Evolutionary conservation across 2,113 vertebrate genomes (phyloP).

Genomic region (Emydura subglobosa): DNA sequence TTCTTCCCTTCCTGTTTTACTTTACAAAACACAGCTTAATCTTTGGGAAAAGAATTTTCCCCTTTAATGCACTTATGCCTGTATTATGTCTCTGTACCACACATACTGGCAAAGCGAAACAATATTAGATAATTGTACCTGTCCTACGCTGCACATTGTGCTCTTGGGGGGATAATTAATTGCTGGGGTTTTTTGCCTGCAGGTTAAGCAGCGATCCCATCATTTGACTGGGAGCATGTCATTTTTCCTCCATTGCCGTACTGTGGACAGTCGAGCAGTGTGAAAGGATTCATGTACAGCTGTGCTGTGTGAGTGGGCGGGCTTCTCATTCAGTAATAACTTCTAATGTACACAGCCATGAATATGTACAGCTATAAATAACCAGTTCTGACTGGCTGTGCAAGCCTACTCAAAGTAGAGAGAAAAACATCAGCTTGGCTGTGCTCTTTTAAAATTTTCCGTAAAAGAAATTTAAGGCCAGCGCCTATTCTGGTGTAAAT

Average conservation of each 20-base stretch:
- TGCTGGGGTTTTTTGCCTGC: slow-evolving; percentile 63
- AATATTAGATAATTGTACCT: slow-evolving; percentile 78
- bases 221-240: slow-evolving; percentile 50
- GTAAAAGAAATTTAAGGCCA: neutral
- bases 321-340: slow-evolving; percentile 77
- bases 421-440: slow-evolving; percentile 25
- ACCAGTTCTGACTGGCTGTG: slow-evolving; percentile 75
- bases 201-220: slow-evolving; percentile 55
- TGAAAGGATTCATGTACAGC: slow-evolving; percentile 76
- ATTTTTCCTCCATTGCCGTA: slow-evolving; percentile 60
- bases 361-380: slow-evolving; percentile 81
- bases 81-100: slow-evolving; percentile 67
- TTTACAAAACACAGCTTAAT: slow-evolving; percentile 47
- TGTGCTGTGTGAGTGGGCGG: slow-evolving; percentile 75
- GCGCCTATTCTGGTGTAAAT: neutral
- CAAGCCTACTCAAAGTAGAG: slow-evolving; percentile 69
- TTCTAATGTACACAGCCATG: slow-evolving; percentile 82
- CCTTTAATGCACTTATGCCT: slow-evolving; percentile 59
- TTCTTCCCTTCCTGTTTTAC: slow-evolving; percentile 27
- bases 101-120: slow-evolving; percentile 70
- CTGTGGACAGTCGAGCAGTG: slow-evolving; percentile 42
- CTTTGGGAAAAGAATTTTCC: slow-evolving; percentile 7
- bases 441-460: neutral
- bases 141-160: slow-evolving; percentile 64
- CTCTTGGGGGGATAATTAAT: slow-evolving; percentile 68